phyloP scores from a whole-genome alignment of 1,140 invertebrate genomes.

The Parasteatoda tepidariorum region DNA sequence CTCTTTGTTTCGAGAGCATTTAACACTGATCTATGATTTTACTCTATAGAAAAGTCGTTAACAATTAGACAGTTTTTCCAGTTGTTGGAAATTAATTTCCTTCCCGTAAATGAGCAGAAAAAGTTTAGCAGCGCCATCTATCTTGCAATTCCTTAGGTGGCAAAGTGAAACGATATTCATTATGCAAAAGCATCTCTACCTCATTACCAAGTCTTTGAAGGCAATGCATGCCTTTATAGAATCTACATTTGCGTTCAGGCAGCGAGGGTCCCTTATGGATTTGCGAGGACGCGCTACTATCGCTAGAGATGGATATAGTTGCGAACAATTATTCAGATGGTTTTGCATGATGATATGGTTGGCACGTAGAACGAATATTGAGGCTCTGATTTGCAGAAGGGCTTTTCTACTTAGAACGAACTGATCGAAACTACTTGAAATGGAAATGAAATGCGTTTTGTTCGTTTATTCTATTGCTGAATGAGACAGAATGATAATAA shows the following conservation, averaged over 20 bases:
- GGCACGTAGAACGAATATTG: neutral
- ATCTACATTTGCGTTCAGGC: conserved; percentile 23
- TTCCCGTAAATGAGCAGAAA: neutral
- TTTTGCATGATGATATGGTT: conserved; percentile 17
- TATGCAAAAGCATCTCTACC: conserved; percentile 45
- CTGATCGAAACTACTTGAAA: neutral
- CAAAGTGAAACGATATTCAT: conserved; percentile 37
- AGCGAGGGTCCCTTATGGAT: conserved; percentile 31
- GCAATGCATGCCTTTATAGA: conserved; percentile 46
- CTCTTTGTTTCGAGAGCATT: too few species aligned
- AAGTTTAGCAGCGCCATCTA: neutral
- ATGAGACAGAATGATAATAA: too few species aligned
- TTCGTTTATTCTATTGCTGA: neutral
- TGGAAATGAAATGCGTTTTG: neutral
- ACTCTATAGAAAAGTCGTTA: too few species aligned
- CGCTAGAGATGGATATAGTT: neutral
- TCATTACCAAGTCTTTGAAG: conserved; percentile 52
- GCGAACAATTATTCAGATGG: conserved; percentile 38
- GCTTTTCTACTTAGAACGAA: neutral
- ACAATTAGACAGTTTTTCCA: too few species aligned
- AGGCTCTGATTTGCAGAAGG: neutral
- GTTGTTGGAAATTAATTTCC: too few species aligned
- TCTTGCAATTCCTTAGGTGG: neutral
- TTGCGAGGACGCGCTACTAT: neutral
- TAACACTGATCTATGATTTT: too few species aligned